Evolutionary conservation across 2,797 vertebrate genomes (phyloP).

Genomic region (Zalophus californianus): DNA sequence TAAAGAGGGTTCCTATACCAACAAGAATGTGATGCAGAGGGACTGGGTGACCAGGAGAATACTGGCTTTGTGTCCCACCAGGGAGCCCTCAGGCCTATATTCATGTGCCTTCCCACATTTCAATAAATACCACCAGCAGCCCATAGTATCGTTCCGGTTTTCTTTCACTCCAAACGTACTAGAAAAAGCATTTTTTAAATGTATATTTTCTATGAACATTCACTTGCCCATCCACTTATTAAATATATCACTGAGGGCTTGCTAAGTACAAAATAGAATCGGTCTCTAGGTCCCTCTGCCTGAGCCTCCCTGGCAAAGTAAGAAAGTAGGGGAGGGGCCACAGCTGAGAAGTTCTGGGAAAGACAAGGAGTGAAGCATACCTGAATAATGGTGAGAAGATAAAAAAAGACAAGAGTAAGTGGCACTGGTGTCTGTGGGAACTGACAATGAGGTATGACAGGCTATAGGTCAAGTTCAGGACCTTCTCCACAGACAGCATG

Average conservation of each 20-base stretch:
- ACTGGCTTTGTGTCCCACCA: rapidly evolving
- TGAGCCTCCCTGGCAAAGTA: not conserved
- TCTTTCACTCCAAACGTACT: not conserved
- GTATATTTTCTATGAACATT: not conserved
- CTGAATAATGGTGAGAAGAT: not conserved
- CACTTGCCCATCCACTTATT: not conserved
- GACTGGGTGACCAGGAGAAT: not conserved
- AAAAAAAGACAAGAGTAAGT: not conserved
- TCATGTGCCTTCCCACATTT: not conserved
- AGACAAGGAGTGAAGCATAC: not conserved
- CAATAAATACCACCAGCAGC: not conserved
- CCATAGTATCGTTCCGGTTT: not conserved
- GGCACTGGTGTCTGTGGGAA: not conserved
- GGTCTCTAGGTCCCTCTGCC: not conserved
- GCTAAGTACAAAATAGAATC: not conserved
- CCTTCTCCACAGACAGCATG: not conserved
- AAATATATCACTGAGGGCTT: not conserved
- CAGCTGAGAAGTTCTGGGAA: not conserved
- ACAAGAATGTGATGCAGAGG: not conserved
- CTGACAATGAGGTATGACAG: not conserved
- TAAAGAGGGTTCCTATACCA: not conserved
- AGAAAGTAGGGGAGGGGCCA: not conserved
- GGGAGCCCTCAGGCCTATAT: not conserved
- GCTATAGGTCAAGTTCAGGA: not conserved
- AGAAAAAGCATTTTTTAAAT: not conserved